Conservation (phyloP, 2,113 vertebrate species). For the Struthio camelus region DNA sequence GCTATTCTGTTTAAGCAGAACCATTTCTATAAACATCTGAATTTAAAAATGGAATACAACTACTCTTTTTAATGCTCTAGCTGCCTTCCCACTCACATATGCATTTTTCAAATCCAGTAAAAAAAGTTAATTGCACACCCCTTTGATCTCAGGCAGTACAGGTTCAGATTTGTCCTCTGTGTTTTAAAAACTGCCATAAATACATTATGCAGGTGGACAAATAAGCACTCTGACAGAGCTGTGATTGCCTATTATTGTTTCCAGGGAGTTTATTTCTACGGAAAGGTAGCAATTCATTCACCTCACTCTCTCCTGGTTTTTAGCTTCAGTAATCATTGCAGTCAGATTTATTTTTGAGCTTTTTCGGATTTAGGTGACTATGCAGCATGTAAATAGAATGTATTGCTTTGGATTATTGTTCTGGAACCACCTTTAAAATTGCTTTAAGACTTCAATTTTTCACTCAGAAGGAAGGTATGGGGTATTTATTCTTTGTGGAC, state of each 20-base stretch:
- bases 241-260: slow-evolving; percentile 29
- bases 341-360: neutral
- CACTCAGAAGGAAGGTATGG: neutral
- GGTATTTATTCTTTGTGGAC: neutral
- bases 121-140: neutral
- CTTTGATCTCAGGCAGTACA: neutral
- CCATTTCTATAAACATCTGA: neutral
- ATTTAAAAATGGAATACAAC: neutral
- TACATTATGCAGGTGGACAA: neutral
- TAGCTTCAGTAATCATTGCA: slow-evolving; percentile 27
- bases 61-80: neutral
- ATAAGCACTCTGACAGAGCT: neutral
- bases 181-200: slow-evolving; percentile 5
- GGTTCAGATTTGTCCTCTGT: neutral
- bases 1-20: neutral
- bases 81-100: neutral
- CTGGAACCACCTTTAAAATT: neutral
- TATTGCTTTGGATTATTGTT: neutral
- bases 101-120: neutral
- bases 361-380: slow-evolving; percentile 9
- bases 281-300: slow-evolving; percentile 3
- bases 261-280: neutral
- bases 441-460: neutral
- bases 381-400: neutral
- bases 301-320: neutral